Evolutionary conservation across 2,113 vertebrate species (phyloP).

Genomic region (Paradisaea rubra): DNA sequence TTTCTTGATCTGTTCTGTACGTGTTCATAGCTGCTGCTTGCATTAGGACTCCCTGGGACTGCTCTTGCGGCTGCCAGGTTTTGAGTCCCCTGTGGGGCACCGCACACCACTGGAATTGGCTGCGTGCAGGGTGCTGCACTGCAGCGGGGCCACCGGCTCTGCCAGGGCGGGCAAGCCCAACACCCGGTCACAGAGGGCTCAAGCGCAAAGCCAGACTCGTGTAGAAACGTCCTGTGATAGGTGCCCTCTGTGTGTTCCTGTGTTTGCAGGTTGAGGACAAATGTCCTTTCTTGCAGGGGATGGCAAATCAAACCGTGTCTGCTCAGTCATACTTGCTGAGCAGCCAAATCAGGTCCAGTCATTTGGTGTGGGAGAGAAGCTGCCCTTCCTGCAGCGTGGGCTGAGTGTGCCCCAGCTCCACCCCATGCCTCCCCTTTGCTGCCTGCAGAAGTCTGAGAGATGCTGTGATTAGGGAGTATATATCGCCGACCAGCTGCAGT

Average conservation of each 20-base stretch:
- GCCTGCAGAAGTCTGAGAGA: not conserved
- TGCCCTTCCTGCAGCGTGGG: not conserved
- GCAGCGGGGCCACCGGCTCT: not conserved
- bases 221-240: not conserved
- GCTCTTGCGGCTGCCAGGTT: not conserved
- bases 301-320: not conserved
- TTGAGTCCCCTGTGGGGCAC: rapidly evolving
- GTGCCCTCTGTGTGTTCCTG: not conserved
- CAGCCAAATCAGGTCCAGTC: not conserved
- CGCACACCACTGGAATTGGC: rapidly evolving
- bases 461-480: not conserved
- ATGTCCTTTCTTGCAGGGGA: not conserved
- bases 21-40: not conserved
- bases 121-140: not conserved
- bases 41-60: not conserved
- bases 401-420: not conserved
- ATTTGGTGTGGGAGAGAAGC: not conserved
- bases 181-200: rapidly evolving
- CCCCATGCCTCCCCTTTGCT: not conserved
- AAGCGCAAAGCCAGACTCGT: rapidly evolving
- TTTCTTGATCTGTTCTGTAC: not conserved
- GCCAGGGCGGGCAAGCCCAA: not conserved
- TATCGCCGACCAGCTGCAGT: not conserved
- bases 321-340: not conserved
- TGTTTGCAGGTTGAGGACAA: not conserved